Percentiles rank a stretch among this genome's conserved stretches.
Evolutionary conservation across 1,140 invertebrate species (phyloP).

Genomic region (Hylyphantes graminicola): DNA sequence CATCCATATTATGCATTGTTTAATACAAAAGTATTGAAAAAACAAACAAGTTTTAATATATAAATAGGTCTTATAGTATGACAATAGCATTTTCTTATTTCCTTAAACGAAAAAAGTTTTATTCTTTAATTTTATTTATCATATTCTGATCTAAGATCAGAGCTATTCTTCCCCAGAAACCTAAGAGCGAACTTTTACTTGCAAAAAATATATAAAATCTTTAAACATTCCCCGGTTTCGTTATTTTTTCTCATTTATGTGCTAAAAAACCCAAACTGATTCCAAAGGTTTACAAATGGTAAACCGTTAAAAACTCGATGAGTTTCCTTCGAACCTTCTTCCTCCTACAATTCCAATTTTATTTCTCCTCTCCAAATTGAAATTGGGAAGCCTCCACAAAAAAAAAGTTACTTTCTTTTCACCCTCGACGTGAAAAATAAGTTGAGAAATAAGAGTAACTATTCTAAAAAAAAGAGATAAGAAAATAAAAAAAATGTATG

Average conservation of each 20-base stretch:
- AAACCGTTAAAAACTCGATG: slow-evolving; percentile 50
- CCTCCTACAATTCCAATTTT: neutral
- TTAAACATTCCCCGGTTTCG: slow-evolving; percentile 19
- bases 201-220: slow-evolving; percentile 17
- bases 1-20: too few relatives aligned
- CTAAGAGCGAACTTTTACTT: too few relatives aligned
- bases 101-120: too few relatives aligned
- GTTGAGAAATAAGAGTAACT: slow-evolving; percentile 5
- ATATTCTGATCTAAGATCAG: too few relatives aligned
- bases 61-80: too few relatives aligned
- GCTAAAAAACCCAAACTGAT: neutral
- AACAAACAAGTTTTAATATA: too few relatives aligned
- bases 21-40: too few relatives aligned
- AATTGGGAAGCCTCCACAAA: slow-evolving; percentile 9
- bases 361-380: slow-evolving; percentile 29
- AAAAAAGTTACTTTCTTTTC: slow-evolving; percentile 9
- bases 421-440: neutral
- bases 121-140: too few relatives aligned
- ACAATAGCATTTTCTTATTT: too few relatives aligned
- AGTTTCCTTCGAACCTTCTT: neutral
- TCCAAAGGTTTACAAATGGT: slow-evolving; percentile 34
- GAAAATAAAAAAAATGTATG: slow-evolving; percentile 3
- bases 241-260: slow-evolving; percentile 11
- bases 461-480: neutral
- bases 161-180: too few relatives aligned